These are phyloP conservation scores for Chiloscyllium plagiosum DNA, from an alignment of 2,113 vertebrate genomes.

Conservation along the genomic window DNA sequence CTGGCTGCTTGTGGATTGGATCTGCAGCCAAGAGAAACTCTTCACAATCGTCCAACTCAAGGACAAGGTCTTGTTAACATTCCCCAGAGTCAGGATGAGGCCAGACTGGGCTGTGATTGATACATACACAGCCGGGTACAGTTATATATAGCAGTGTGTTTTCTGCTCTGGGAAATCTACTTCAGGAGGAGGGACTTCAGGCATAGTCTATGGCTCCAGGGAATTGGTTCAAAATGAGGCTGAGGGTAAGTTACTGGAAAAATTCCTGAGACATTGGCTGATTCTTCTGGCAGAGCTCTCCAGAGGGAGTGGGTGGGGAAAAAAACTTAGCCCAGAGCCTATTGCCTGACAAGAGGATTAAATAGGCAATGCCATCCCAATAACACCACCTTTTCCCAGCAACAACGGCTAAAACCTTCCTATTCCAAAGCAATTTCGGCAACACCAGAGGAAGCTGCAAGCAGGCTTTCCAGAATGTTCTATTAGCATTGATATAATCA, in stretches of 20 bases:
- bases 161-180: too few species aligned
- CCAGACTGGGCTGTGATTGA: background rate
- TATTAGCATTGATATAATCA: background rate
- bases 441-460: background rate
- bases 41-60: background rate
- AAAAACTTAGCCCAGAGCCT: background rate
- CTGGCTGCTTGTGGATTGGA: background rate
- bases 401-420: background rate
- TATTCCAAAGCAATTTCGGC: background rate
- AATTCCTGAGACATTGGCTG: background rate
- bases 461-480: background rate
- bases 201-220: background rate
- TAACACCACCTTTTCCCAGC: background rate
- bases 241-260: background rate
- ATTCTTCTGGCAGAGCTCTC: background rate
- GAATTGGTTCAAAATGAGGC: background rate
- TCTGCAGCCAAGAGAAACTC: background rate
- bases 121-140: background rate
- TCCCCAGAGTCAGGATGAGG: background rate
- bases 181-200: too few species aligned
- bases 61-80: background rate
- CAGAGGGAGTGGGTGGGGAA: background rate
- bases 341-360: background rate
- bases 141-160: background rate
- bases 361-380: background rate